Evolutionary conservation across 2,113 vertebrate genomes (phyloP), one percentile per base, ranked within the genome.

Genomic region (Elanoides forficatus): DNA sequence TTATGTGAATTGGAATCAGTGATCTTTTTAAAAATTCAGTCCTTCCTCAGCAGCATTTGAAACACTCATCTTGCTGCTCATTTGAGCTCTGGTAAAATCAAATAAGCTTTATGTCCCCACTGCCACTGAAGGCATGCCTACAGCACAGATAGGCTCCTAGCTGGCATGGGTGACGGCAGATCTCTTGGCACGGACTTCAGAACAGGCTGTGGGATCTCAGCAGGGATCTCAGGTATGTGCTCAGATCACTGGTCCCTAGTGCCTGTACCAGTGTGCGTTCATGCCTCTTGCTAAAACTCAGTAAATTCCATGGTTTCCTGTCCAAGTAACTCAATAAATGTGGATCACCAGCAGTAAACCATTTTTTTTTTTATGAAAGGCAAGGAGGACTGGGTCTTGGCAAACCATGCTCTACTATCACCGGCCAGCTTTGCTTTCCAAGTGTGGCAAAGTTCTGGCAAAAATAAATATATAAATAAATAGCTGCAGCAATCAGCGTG

Each of bases 401-500:
- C 63, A 94, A 81, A 52, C 27, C 18, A 10, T 48, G 6, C 11
- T 84, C 11, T 26, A 52, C 71, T 50, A 60, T 71, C 34, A 71
- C 58, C 27, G 11, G 47, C 75, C 88, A 74, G 82, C 36, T 73
- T 84, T 36, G 23, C 56, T 85, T 95, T 86, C 84, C 88, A 91
- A 94, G 56, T 45, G 40, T 80, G 45, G 93, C 74, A 89, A 96
- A 94, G 65, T 95, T 92, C 85, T 95, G 92, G 96, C 89, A 94
- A 97, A 97, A 96, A 86, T 50, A 95, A 88, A 95, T 93, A 96
- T 86, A 93, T 94, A 96, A 91, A 80, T 72, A 91, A 92, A 62
- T 62, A 90, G 75, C 78, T 75, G 71, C 68, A 91, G 45, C 36
- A 90, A 78, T 90, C 91, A 84, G 52, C 88, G 72, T 0, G 2